Evolutionary conservation across 2,888 invertebrate species (phyloP).

Genomic region (Caenorhabditis wallacei): DNA sequence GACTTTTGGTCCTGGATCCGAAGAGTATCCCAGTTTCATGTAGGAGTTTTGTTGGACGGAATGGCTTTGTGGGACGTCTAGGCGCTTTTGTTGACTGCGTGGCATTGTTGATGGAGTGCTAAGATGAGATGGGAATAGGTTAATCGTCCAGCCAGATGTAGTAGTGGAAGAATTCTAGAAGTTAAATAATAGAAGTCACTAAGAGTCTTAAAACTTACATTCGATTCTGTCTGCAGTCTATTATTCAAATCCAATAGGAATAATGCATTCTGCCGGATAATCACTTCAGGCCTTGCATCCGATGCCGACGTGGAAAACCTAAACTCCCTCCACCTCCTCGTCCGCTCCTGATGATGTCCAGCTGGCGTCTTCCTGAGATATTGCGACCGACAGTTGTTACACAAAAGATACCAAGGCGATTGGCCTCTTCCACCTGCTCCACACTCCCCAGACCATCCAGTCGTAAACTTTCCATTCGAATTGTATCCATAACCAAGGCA

Average conservation of each 20-base stretch:
- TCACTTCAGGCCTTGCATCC: slow-evolving; percentile 75
- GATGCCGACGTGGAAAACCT: slow-evolving; percentile 71
- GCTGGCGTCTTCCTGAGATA: slow-evolving; percentile 85
- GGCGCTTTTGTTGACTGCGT: slow-evolving; percentile 33
- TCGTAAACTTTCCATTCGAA: slow-evolving; percentile 91
- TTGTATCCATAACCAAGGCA: slow-evolving; percentile 91
- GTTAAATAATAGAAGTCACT: background rate
- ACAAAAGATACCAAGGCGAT: slow-evolving; percentile 90
- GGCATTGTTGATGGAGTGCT: slow-evolving; percentile 70
- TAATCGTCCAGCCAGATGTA: slow-evolving; percentile 86
- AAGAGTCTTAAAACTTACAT: slow-evolving; percentile 40
- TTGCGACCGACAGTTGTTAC: slow-evolving; percentile 92
- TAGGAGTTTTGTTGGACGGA: slow-evolving; percentile 50
- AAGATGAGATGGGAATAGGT: slow-evolving; percentile 75
- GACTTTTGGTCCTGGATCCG: slow-evolving; percentile 80
- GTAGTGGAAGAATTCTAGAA: slow-evolving; percentile 72
- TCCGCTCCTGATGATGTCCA: slow-evolving; percentile 76
- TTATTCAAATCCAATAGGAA: slow-evolving; percentile 90
- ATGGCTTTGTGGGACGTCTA: slow-evolving; percentile 45
- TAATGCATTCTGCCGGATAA: slow-evolving; percentile 94
- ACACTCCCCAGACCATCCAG: slow-evolving; percentile 93
- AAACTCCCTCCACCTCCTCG: slow-evolving; percentile 76
- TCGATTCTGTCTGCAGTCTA: slow-evolving; percentile 76
- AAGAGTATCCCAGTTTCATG: slow-evolving; percentile 82
- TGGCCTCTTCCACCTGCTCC: slow-evolving; percentile 90